Percentiles rank a stretch among this genome's conserved stretches.
Conservation (phyloP, 2,797 vertebrate genomes). For the Sternotherus odoratus region DNA sequence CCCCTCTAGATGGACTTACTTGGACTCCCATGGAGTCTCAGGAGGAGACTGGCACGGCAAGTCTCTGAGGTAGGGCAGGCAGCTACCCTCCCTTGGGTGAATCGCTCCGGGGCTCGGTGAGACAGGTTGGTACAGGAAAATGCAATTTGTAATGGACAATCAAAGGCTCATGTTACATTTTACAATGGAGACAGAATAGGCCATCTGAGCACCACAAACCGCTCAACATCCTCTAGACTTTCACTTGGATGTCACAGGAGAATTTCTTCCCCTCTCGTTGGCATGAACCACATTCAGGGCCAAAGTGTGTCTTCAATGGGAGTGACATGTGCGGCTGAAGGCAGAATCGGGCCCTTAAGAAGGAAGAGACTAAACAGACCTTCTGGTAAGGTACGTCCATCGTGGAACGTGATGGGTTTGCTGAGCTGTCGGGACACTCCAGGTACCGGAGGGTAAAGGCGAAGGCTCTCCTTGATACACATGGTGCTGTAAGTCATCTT, state of each 20-base stretch:
- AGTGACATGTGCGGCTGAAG: background rate
- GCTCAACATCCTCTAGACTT: background rate
- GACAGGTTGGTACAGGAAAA: background rate
- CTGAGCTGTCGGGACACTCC: slow-evolving; percentile 78
- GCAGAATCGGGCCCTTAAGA: background rate
- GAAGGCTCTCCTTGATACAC: slow-evolving; percentile 94
- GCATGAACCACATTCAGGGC: background rate
- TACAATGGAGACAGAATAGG: background rate
- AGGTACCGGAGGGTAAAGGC: slow-evolving; percentile 87
- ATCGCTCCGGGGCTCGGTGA: background rate
- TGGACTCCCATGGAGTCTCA: background rate
- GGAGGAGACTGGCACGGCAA: background rate
- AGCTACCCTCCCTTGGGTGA: background rate
- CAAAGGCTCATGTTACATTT: background rate
- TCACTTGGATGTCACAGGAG: background rate
- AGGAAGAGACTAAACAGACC: slow-evolving; percentile 77
- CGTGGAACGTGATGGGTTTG: slow-evolving; percentile 88
- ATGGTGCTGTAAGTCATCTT: slow-evolving; percentile 92
- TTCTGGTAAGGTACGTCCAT: slow-evolving; percentile 88
- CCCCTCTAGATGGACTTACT: background rate
- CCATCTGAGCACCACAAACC: background rate
- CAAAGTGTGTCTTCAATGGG: background rate
- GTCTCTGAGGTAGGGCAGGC: background rate
- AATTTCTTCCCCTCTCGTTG: background rate
- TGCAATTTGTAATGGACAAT: background rate